Conservation (phyloP, 2,113 vertebrate genomes). For the Murina feae region DNA sequence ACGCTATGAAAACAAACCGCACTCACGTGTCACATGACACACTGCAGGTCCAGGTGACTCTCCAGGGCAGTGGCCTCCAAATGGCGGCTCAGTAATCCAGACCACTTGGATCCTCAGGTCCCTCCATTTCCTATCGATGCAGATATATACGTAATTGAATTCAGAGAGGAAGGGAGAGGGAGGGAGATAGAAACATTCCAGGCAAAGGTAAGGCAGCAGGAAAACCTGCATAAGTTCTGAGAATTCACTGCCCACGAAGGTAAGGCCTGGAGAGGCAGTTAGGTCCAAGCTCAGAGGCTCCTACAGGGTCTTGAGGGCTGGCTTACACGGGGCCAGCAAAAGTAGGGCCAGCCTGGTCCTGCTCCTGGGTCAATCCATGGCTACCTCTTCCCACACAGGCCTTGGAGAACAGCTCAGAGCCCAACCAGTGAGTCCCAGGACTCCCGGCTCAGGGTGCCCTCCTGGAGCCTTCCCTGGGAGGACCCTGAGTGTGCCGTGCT, state of each 20-base stretch:
- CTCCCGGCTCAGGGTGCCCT: neutral
- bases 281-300: neutral
- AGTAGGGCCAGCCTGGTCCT: neutral
- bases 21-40: neutral
- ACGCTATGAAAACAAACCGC: neutral
- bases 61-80: neutral
- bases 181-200: neutral
- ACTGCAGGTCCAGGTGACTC: neutral
- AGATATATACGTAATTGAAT: too few species aligned
- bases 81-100: neutral
- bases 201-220: neutral
- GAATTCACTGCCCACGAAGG: neutral
- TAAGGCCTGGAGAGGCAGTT: neutral
- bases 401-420: neutral
- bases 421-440: neutral
- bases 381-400: neutral
- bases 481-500: too few species aligned
- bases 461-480: neutral
- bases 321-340: neutral
- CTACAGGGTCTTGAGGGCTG: neutral
- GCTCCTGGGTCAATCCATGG: neutral
- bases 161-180: neutral
- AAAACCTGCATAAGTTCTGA: neutral
- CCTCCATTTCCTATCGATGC: neutral
- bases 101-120: neutral